phyloP scores from a whole-genome alignment of 2,888 invertebrate genomes.

The Chloromyia formosa region DNA sequence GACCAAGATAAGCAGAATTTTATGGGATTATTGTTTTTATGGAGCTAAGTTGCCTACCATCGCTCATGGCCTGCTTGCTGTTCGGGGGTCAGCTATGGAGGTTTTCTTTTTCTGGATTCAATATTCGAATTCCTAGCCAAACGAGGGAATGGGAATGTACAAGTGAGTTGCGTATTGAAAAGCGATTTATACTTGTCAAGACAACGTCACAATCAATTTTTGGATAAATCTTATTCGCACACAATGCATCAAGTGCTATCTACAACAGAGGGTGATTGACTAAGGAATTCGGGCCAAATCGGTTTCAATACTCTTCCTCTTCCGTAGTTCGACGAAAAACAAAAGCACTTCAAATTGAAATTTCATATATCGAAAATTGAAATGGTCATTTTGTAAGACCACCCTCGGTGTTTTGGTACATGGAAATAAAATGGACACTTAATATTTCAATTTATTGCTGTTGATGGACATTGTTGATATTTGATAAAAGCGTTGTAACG shows the following conservation, averaged over 20 bases:
- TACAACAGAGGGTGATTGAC: not conserved
- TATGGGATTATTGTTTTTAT: constrained; percentile 55
- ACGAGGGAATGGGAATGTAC: constrained; percentile 5
- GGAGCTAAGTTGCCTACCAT: constrained; percentile 46
- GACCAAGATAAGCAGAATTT: constrained; percentile 55
- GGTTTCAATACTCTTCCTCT: too few species aligned
- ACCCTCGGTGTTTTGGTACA: constrained; percentile 23
- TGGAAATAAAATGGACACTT: constrained; percentile 38
- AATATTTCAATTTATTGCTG: constrained; percentile 44
- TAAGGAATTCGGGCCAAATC: not conserved
- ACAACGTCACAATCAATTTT: constrained; percentile 47
- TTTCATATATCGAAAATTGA: constrained; percentile 43
- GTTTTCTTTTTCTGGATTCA: too few species aligned
- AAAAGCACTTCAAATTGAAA: constrained; percentile 13
- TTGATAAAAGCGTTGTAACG: too few species aligned
- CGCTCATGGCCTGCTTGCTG: too few species aligned
- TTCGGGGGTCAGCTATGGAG: too few species aligned
- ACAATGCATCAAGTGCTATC: constrained; percentile 4
- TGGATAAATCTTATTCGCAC: constrained; percentile 46
- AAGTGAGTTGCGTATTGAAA: constrained; percentile 47
- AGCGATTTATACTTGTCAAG: constrained; percentile 51
- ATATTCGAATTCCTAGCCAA: too few species aligned
- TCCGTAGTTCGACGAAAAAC: not conserved
- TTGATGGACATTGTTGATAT: not conserved
- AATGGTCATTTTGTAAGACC: constrained; percentile 41